Base-by-base conservation (phyloP, 2,888 invertebrate genomes). In the Trichogramma dendrolimi region DNA sequence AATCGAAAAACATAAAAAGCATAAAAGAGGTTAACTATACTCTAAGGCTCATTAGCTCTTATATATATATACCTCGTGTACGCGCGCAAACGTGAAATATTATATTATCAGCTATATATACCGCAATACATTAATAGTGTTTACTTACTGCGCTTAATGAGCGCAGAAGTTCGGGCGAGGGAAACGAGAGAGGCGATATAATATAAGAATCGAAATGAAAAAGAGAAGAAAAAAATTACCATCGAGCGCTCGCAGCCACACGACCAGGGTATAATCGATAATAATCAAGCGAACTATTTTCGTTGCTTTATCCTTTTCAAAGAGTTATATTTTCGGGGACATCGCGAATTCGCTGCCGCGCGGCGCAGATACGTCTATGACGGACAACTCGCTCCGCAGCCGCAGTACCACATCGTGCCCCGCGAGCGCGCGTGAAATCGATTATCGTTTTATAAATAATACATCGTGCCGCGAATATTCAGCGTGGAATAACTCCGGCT, bases 361-460 rank as follows among this genome's bases (percentile, higher is more conserved):
- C 27, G 27, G 27, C 27, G 27, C 27, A 27, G 27, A 27, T 2
- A 27, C 27, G 27, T 27, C 1, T 14, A 27, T 27, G 27, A 27
- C 27, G 27, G 27, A 27, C 27, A 27, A 27, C 27, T 27, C 27
- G 27, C 1, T 27, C 27, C 27, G 27, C 27, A 27, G 27, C 27
- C 2, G 14, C 27, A 27, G 27, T 2, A 27, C 27, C 27, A 2
- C 27, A 27, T 27, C 27, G 27, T 27, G 59, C 14, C 39, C 44
- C 6, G 41, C 39, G 10, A 43, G 39, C 8, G 48, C 7, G 44
- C 48, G 38, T 27, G 1, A 38, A 49, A 63, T 63, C 60, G 61
- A 63, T 63, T 48, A 52, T 60, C 48, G 49, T 55, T 63, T 63
- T 61, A 58, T 63, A 61, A 60, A 61, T 58, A 61, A 53, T 58